A percentile compares a stretch with the other conserved stretches of the same genome.
phyloP scores from a whole-genome alignment of 2,888 invertebrate species.

The Parnassius smintheus region DNA sequence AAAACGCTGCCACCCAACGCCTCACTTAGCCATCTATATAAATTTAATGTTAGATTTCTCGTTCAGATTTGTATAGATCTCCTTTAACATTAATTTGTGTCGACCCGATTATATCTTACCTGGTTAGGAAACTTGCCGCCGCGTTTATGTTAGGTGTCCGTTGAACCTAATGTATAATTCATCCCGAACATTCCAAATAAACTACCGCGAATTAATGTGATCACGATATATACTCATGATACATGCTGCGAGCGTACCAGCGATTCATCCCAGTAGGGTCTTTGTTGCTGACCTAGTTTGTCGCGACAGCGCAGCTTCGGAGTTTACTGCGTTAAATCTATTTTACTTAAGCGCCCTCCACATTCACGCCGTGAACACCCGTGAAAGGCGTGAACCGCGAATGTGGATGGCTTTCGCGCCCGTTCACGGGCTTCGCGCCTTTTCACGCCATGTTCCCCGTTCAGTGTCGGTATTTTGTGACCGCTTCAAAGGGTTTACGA shows the following conservation, averaged over 20 bases:
- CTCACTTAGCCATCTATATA: neutral
- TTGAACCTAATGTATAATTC: neutral
- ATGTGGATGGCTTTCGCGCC: too few relatives aligned
- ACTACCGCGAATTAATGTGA: constrained; percentile 15
- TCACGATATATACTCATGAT: constrained; percentile 6
- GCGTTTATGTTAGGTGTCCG: neutral
- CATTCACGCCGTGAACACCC: too few relatives aligned
- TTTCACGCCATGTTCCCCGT: too few relatives aligned
- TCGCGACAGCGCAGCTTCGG: constrained; percentile 7
- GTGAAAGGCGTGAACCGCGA: too few relatives aligned
- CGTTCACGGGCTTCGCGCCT: too few relatives aligned
- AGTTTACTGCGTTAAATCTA: constrained; percentile 24
- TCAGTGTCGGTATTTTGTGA: too few relatives aligned
- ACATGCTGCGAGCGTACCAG: constrained; percentile 12
- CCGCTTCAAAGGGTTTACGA: too few relatives aligned
- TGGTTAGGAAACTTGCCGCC: neutral
- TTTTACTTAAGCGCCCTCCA: too few relatives aligned
- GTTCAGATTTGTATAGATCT: neutral
- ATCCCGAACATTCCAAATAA: constrained; percentile 14
- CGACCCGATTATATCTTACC: neutral
- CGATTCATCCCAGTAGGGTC: constrained; percentile 17
- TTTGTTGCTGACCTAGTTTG: constrained; percentile 24
- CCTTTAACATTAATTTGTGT: neutral
- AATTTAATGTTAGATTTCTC: neutral
- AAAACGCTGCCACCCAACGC: neutral